Evolutionary conservation across 2,113 vertebrate species (phyloP).

Genomic region (Lagopus muta): DNA sequence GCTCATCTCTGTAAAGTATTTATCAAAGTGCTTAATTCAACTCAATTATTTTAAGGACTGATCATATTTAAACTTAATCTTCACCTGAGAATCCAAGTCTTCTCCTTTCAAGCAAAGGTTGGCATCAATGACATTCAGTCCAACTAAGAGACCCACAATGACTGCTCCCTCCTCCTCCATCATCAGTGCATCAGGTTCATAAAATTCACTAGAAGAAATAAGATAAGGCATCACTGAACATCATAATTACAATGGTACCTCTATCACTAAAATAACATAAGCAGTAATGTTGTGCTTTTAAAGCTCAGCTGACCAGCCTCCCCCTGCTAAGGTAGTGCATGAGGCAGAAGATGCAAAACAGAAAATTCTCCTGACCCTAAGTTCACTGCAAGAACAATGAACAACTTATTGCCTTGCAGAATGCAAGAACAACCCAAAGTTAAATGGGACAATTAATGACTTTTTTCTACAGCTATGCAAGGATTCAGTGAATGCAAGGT

Average conservation of each 20-base stretch:
- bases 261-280: background rate
- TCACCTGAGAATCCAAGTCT: conserved; percentile 96
- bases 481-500: background rate
- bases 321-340: background rate
- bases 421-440: background rate
- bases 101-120: conserved; percentile 99
- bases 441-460: background rate
- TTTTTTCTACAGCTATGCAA: background rate
- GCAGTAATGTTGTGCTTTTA: background rate
- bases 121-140: conserved; percentile 96
- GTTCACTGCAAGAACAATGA: background rate
- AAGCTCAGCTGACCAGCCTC: background rate
- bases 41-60: background rate
- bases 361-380: background rate
- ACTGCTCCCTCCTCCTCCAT: conserved; percentile 96
- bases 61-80: background rate
- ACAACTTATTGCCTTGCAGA: background rate
- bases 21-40: conserved; percentile 2
- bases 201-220: conserved; percentile 89
- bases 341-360: background rate
- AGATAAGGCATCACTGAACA: background rate
- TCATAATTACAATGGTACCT: background rate
- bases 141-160: conserved; percentile 93
- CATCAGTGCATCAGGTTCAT: conserved; percentile 91
- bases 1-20: background rate